These are phyloP conservation scores for Tinea semifulvella DNA, from an alignment of 2,888 invertebrate species.

Conservation along the genomic window DNA sequence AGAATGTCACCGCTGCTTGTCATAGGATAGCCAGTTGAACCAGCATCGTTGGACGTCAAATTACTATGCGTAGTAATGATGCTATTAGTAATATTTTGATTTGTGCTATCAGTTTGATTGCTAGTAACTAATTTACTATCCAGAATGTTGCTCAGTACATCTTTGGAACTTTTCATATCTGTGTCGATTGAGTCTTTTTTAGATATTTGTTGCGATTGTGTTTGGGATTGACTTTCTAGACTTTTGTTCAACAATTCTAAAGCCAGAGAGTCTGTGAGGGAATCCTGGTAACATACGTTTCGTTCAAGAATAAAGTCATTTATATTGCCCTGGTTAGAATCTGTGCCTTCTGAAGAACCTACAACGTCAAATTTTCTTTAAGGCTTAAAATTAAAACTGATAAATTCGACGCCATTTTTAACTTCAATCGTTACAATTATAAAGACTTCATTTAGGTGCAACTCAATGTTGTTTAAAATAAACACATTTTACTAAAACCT, in stretches of 20 bases:
- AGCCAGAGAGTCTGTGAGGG: constrained; percentile 51
- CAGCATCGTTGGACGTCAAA: constrained; percentile 47
- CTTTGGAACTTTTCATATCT: constrained; percentile 48
- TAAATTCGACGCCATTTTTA: no score
- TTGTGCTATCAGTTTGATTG: constrained; percentile 37
- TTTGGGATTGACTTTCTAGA: constrained; percentile 41
- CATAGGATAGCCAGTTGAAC: constrained; percentile 53
- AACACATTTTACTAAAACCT: no score
- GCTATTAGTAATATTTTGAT: constrained; percentile 51
- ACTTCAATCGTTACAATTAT: no score
- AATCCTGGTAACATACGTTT: constrained; percentile 60
- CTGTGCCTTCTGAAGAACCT: constrained; percentile 54
- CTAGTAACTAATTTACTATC: constrained; percentile 47
- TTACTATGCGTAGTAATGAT: constrained; percentile 55
- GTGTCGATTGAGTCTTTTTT: constrained; percentile 44
- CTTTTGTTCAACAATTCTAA: constrained; percentile 51
- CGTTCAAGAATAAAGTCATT: constrained; percentile 58
- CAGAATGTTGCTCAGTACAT: constrained; percentile 44
- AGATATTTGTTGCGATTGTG: constrained; percentile 27
- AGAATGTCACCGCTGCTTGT: constrained; percentile 46
- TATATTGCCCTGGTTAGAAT: constrained; percentile 48
- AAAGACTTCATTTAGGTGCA: no score
- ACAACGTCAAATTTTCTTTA: constrained; percentile 21
- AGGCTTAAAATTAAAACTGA: no score
- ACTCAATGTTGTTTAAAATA: no score